Conservation (phyloP, 2,113 vertebrate species). For the Pogona vitticeps region DNA sequence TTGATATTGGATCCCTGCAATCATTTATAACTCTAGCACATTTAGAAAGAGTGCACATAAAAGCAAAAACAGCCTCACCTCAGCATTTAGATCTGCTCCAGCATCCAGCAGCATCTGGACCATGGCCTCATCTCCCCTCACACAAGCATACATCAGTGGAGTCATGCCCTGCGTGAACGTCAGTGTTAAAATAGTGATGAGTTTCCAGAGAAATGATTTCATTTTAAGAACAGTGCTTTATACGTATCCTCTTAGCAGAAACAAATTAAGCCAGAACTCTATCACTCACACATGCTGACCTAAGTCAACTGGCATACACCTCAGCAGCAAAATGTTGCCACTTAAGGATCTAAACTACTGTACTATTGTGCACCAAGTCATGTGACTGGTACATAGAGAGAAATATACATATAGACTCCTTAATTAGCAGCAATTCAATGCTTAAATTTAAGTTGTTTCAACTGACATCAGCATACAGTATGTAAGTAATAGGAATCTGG, state of each 20-base stretch:
- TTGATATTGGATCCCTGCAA: neutral
- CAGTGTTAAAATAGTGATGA: conserved; percentile 65
- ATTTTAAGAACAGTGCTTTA: conserved; percentile 45
- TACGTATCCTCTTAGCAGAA: conserved; percentile 54
- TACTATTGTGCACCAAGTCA: too few relatives aligned
- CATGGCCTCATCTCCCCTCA: conserved; percentile 98
- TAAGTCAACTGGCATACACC: too few relatives aligned
- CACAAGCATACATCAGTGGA: conserved; percentile 98
- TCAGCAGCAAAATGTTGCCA: too few relatives aligned
- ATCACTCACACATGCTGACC: conserved; percentile 32
- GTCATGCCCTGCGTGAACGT: conserved; percentile 90
- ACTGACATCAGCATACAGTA: too few relatives aligned
- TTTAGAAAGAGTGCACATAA: conserved; percentile 49
- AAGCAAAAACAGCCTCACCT: conserved; percentile 83
- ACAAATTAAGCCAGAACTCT: conserved; percentile 31
- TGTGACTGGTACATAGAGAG: too few relatives aligned
- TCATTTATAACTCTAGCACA: neutral
- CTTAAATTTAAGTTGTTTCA: too few relatives aligned
- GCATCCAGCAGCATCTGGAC: conserved; percentile 99
- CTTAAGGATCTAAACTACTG: too few relatives aligned
- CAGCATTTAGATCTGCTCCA: conserved; percentile 95
- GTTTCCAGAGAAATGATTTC: conserved; percentile 55
- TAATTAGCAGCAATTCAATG: too few relatives aligned
- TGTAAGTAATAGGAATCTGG: too few relatives aligned
- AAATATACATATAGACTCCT: too few relatives aligned